Conservation (phyloP, 1,140 invertebrate species). For the Meteorus sp. region DNA sequence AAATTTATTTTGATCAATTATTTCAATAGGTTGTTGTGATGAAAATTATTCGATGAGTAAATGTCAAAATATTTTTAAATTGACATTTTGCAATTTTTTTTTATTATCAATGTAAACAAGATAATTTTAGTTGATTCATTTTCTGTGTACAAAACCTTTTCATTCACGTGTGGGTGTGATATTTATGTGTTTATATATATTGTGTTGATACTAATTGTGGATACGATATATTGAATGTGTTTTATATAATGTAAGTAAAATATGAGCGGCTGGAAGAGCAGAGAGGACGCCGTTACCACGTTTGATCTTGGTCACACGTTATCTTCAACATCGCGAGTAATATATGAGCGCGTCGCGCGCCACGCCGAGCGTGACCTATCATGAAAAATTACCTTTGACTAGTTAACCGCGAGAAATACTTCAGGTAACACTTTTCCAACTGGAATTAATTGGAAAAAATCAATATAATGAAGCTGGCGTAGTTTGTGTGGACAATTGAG, state of each 20-base stretch:
- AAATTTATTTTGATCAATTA: no score
- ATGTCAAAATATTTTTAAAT: no score
- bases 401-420: slow-evolving; percentile 37
- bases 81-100: no score
- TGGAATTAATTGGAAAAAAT: slow-evolving; percentile 54
- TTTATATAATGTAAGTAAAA: no score
- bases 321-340: slow-evolving; percentile 51
- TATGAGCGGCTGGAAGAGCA: slow-evolving; percentile 33
- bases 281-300: slow-evolving; percentile 51
- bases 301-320: slow-evolving; percentile 55
- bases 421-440: slow-evolving; percentile 36
- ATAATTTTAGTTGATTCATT: no score
- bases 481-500: no score
- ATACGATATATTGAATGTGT: slow-evolving; percentile 33
- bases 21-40: no score
- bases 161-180: no score
- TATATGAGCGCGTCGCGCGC: slow-evolving; percentile 36
- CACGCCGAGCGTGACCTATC: slow-evolving; percentile 56
- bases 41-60: no score
- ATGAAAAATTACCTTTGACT: slow-evolving; percentile 62
- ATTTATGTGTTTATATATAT: background rate
- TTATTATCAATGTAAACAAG: no score
- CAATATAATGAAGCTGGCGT: no score
- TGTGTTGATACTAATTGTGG: slow-evolving; percentile 4
- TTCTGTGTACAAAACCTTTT: no score